Evolutionary conservation across 2,888 invertebrate species (phyloP), one percentile per base, ranked within the genome.

Genomic region (Philaethria dido): DNA sequence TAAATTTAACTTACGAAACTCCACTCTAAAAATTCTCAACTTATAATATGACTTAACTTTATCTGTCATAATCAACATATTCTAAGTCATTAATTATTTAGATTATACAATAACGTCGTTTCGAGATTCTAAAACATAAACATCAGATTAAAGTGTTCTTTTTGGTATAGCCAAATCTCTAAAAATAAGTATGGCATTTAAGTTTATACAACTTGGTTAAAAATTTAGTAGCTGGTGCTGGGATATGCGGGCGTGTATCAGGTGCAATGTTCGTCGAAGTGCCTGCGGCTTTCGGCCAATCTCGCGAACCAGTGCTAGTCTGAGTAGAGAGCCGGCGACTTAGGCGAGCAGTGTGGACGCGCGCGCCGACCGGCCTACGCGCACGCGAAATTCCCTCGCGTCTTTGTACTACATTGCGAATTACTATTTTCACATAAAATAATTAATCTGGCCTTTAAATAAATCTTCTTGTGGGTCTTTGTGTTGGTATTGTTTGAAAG

Each of bases 301-400:
- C 69, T 70, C 72, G 74, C 73, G 62, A 70, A 69, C 60, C 74
- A 71, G 70, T 76, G 72, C 52, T 18, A 69, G 72, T 57, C 57
- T 62, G 55, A 67, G 64, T 65, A 60, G 45, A 33, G 60, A 36
- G 57, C 44, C 44, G 60, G 33, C 29, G 14, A 33, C 60, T 47
- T 18, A 25, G 29, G 29, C 29, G 29, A 60, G n/a, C 59, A 90
- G 89, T 89, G 84, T 84, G 84, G 81, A 81, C 83, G 87, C 90
- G 92, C 85, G 86, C 89, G 83, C 83, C 85, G 87, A 69, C 82
- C 79, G 77, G 80, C 86, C 85, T 83, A 89, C 89, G 89, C 91
- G 92, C 87, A 83, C 81, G 88, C 87, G 82, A 87, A 87, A 74
- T 72, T 33, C 39, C 78, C 79, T 75, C 81, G 81, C 80, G 80